These are phyloP conservation scores for Drymonia ruficornis DNA, from an alignment of 2,888 invertebrate species.

Conservation along the genomic window DNA sequence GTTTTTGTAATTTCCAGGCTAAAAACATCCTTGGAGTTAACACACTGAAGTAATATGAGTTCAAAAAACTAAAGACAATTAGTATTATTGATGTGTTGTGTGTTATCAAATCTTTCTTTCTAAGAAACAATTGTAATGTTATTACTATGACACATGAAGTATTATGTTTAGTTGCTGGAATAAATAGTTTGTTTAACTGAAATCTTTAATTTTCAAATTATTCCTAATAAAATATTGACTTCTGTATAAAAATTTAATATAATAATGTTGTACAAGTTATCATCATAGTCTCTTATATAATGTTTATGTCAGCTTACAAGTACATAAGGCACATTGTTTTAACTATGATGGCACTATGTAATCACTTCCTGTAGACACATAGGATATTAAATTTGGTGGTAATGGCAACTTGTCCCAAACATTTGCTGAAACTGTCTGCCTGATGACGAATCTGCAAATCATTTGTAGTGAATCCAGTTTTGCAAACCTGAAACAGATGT, in stretches of 20 bases:
- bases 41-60: conserved; percentile 59
- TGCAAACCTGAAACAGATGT: conserved; percentile 85
- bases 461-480: conserved; percentile 88
- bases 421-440: conserved; percentile 87
- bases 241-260: conserved; percentile 61
- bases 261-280: conserved; percentile 62
- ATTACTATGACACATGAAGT: conserved; percentile 23
- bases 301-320: conserved; percentile 23
- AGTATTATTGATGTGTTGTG: conserved; percentile 11
- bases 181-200: conserved; percentile 65
- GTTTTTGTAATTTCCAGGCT: conserved; percentile 57
- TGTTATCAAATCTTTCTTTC: conserved; percentile 25
- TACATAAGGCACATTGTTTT: conserved; percentile 37
- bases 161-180: conserved; percentile 48
- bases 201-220: conserved; percentile 40
- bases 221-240: conserved; percentile 50
- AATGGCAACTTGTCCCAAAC: conserved; percentile 88
- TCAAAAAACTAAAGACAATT: conserved; percentile 9
- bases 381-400: conserved; percentile 78
- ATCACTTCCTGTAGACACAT: conserved; percentile 76
- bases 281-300: conserved; percentile 40
- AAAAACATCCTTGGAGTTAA: conserved; percentile 79
- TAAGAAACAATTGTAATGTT: conserved; percentile 24
- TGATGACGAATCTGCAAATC: conserved; percentile 90
- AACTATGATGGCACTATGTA: conserved; percentile 75